Evolutionary conservation across 2,113 vertebrate genomes (phyloP).

Genomic region (Osmerus mordax): DNA sequence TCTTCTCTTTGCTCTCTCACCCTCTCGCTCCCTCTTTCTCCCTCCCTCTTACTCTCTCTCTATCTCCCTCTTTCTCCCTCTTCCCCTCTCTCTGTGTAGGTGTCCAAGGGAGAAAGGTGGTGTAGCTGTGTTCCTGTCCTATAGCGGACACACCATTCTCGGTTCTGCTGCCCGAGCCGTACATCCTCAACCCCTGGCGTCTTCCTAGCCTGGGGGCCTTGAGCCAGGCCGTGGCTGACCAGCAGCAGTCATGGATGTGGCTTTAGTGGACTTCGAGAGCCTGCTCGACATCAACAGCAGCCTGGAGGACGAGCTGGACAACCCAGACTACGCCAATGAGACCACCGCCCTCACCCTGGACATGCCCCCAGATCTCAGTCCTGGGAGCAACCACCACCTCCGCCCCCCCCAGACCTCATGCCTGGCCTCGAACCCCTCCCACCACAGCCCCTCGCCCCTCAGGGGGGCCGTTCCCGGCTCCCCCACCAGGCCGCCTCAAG

Average conservation of each 20-base stretch:
- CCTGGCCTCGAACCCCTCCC: conserved; percentile 32
- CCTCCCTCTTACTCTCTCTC: background rate
- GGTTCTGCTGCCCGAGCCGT: conserved; percentile 5
- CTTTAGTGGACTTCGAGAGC: conserved; percentile 85
- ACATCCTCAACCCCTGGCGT: background rate
- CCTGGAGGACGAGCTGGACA: conserved; percentile 67
- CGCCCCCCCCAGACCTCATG: conserved; percentile 24
- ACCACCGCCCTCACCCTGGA: conserved; percentile 64
- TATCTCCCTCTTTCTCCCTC: conserved; percentile 29
- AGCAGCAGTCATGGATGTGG: conserved; percentile 84
- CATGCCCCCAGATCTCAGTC: conserved; percentile 49
- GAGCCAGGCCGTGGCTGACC: conserved; percentile 42
- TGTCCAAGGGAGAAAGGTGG: conserved; percentile 20
- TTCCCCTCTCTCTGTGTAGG: conserved; percentile 41
- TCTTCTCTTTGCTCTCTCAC: background rate
- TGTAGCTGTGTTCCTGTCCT: conserved; percentile 4
- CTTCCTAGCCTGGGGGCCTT: conserved; percentile 32
- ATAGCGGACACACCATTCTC: background rate
- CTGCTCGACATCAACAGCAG: conserved; percentile 72
- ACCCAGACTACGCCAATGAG: conserved; percentile 68
- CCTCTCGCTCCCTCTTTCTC: conserved; percentile 24
- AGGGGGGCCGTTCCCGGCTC: conserved; percentile 60
- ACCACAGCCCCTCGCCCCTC: conserved; percentile 33
- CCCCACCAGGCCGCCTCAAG: conserved; percentile 42
- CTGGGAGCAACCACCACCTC: conserved; percentile 32